phyloP scores from a whole-genome alignment of 1,140 invertebrate species.

The Hyphantria cunea region DNA sequence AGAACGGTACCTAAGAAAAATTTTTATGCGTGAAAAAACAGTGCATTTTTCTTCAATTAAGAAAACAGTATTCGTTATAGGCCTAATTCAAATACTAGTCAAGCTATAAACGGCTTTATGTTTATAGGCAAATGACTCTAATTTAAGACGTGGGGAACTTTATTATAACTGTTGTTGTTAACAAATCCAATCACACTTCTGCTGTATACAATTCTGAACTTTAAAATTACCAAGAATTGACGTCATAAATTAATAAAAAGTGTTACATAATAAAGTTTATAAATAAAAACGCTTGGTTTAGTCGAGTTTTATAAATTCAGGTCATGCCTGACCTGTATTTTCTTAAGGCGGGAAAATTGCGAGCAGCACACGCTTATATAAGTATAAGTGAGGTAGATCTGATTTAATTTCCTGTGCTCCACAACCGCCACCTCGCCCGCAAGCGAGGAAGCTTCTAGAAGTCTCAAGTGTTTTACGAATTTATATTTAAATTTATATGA shows the following conservation, averaged over 20 bases:
- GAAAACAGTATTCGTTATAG: no score
- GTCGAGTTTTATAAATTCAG: background rate
- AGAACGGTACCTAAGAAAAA: no score
- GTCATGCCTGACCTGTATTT: slow-evolving; percentile 20
- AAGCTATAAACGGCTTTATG: no score
- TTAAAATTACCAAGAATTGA: no score
- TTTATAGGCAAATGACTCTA: no score
- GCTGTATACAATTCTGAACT: no score
- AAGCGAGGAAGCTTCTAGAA: slow-evolving; percentile 15
- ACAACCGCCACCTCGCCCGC: slow-evolving; percentile 42
- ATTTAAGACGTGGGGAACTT: no score
- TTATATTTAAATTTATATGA: background rate
- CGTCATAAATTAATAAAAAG: background rate
- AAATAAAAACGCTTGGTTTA: background rate
- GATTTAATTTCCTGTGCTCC: slow-evolving; percentile 66
- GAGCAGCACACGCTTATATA: slow-evolving; percentile 51
- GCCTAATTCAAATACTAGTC: no score
- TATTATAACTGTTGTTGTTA: no score
- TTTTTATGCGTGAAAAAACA: no score
- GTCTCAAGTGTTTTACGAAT: background rate
- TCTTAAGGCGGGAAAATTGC: slow-evolving; percentile 24
- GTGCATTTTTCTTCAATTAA: no score
- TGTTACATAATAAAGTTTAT: background rate
- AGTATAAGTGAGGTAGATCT: slow-evolving; percentile 45
- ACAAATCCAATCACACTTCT: no score